Evolutionary conservation across 2,113 vertebrate genomes (phyloP), one percentile per base, ranked within the genome.

Genomic region (Dendropsophus ebraccatus): DNA sequence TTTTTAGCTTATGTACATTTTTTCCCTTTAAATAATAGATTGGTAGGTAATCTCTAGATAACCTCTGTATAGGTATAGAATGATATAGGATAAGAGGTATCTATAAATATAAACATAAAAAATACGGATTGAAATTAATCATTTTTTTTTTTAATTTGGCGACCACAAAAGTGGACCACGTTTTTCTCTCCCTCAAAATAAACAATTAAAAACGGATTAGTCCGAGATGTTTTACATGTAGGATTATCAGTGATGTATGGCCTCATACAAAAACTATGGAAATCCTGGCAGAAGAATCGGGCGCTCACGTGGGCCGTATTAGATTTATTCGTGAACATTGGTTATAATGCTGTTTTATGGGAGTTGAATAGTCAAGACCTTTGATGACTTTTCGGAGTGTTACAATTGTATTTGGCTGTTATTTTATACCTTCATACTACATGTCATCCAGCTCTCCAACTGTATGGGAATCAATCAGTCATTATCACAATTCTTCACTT

Each of bases 301-400:
- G 62, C 50, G 79, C 32, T 72, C 56, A 56, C 90, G 89, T 84
- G 89, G 90, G 87, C 85, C 90, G 84, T 90, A 89, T 88, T 89
- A 56, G 37, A 89, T 73, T 87, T 41, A 89, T 88, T 75, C 23
- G 47, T 74, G 23, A 47, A 65, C 60, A 65, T 65, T 30, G 60
- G 60, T 65, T 10, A 65, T 30, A 65, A 65, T 30, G 5, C 2
- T 65, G 5, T 16, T 65, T 30, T 65, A 3, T 41, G 41, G 41
- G 41, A 41, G 41, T 41, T 3, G 41, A 41, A 41, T 5, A 41
- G 3, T 41, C 28, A 65, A 30, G 60, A 16, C 60, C 1, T 65
- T 30, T 30, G 16, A 30, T 25, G 58, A 12, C n/a, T 25, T 62
- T 62, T 3, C n/a, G 25, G 58, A 62, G 9, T 8, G 8, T 13